phyloP scores from a whole-genome alignment of 2,797 vertebrate genomes.

The Cheirogaleus major region DNA sequence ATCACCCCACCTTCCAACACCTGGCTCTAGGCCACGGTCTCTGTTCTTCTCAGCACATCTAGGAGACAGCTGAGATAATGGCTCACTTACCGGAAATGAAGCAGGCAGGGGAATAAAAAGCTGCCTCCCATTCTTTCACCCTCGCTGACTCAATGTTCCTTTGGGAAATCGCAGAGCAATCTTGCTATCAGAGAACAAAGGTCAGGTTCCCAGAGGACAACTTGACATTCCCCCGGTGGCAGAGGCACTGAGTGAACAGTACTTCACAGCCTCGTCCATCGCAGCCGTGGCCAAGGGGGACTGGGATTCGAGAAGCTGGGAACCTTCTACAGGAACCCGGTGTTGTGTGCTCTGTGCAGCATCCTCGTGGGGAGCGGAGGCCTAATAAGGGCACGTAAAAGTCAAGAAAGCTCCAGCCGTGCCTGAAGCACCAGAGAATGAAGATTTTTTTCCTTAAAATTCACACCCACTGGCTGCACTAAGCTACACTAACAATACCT shows the following conservation, averaged over 20 bases:
- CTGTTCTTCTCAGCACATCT: neutral
- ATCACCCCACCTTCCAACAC: neutral
- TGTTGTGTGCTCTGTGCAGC: neutral
- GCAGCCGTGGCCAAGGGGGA: neutral
- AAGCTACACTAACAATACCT: neutral
- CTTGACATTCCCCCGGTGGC: neutral
- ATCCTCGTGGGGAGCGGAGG: neutral
- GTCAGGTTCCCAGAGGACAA: neutral
- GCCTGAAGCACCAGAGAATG: neutral
- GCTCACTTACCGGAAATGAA: neutral
- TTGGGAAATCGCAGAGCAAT: neutral
- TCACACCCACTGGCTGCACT: neutral
- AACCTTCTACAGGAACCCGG: neutral
- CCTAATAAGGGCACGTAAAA: neutral
- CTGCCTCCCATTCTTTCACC: neutral
- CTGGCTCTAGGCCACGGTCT: neutral
- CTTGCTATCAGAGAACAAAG: neutral
- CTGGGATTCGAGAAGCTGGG: neutral
- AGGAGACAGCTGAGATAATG: neutral
- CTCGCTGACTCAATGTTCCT: neutral
- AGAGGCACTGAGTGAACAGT: neutral
- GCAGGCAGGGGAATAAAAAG: neutral
- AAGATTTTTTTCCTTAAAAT: neutral
- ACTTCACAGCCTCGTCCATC: neutral
- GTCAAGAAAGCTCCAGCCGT: neutral